Evolutionary conservation across 2,888 invertebrate species (phyloP).

Genomic region (Macaria notata): DNA sequence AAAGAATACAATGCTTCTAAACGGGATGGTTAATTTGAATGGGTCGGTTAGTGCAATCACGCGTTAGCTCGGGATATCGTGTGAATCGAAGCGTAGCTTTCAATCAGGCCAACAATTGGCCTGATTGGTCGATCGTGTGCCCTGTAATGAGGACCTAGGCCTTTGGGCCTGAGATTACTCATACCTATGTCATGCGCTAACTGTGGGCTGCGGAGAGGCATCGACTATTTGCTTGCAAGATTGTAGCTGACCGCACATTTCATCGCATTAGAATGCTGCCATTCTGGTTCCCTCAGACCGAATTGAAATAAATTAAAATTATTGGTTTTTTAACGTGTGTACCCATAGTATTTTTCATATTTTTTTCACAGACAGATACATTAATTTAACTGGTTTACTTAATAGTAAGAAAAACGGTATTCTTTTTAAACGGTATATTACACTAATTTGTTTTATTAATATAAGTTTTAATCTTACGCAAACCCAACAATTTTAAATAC

Average conservation of each 20-base stretch:
- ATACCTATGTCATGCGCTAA: constrained; percentile 53
- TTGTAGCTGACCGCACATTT: neutral
- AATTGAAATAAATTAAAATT: no score
- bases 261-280: no score
- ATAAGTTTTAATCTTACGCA: no score
- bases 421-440: no score
- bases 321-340: no score
- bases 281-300: no score
- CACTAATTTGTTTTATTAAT: no score
- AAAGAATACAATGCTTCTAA: neutral
- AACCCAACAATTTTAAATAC: no score
- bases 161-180: constrained; percentile 45
- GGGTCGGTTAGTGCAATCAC: constrained; percentile 21
- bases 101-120: constrained; percentile 63
- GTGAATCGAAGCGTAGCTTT: constrained; percentile 64
- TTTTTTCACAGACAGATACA: neutral
- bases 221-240: constrained; percentile 6
- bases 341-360: neutral
- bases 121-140: constrained; percentile 67
- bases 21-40: constrained; percentile 5
- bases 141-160: constrained; percentile 60
- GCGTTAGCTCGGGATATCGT: constrained; percentile 38
- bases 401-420: no score
- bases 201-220: constrained; percentile 5
- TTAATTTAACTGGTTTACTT: no score